phyloP scores from a whole-genome alignment of 2,888 invertebrate genomes.

The Acrocera orbiculus region DNA sequence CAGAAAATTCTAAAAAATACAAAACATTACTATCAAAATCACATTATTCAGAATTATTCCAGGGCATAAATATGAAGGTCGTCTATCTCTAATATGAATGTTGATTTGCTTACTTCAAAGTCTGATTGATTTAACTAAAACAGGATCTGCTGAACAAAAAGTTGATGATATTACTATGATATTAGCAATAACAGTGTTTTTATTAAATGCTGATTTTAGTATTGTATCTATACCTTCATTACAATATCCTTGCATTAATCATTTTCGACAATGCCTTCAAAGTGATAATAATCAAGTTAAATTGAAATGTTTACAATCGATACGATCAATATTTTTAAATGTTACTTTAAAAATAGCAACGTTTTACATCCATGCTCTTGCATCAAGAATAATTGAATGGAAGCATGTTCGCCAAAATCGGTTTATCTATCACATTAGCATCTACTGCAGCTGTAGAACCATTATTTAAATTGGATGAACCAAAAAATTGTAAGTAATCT shows the following conservation, averaged over 20 bases:
- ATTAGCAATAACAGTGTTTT: conserved; percentile 73
- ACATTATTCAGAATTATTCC: too few species aligned
- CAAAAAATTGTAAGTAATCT: conserved; percentile 65
- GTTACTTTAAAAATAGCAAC: conserved; percentile 50
- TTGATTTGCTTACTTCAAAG: too few species aligned
- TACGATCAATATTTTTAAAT: conserved; percentile 58
- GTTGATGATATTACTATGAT: conserved; percentile 76
- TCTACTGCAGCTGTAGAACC: conserved; percentile 57
- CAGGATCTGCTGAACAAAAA: conserved; percentile 50
- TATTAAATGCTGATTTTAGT: conserved; percentile 63
- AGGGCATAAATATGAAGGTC: too few species aligned
- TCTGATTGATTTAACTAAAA: conserved; percentile 77
- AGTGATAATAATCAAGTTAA: conserved; percentile 47
- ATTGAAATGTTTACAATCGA: conserved; percentile 60
- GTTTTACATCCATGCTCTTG: conserved; percentile 65
- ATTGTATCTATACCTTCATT: conserved; percentile 63
- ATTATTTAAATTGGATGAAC: conserved; percentile 53
- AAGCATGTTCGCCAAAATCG: conserved; percentile 51
- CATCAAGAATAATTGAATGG: conserved; percentile 60
- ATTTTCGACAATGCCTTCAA: conserved; percentile 69
- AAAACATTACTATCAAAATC: too few species aligned
- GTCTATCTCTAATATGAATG: too few species aligned
- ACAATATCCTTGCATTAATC: conserved; percentile 82
- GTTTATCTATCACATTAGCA: conserved; percentile 53
- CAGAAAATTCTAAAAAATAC: too few species aligned